phyloP scores from a whole-genome alignment of 2,113 vertebrate genomes.

The Pholis gunnellus region DNA sequence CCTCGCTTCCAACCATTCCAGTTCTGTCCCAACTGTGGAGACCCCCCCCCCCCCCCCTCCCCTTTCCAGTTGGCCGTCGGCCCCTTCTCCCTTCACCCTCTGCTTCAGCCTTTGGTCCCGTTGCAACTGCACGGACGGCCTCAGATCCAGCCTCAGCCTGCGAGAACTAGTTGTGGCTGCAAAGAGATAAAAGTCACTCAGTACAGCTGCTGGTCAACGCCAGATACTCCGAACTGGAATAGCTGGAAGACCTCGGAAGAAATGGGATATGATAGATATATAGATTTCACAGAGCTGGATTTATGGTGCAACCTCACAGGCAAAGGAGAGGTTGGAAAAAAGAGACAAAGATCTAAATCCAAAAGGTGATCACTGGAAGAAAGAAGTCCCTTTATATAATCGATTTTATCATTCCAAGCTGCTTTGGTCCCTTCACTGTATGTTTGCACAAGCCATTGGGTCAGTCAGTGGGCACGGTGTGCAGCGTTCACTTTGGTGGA shows the following conservation, averaged over 20 bases:
- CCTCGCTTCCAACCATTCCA: neutral
- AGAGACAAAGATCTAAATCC: neutral
- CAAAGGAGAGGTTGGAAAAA: neutral
- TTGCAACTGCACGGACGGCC: neutral
- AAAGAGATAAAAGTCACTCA: conserved; percentile 11
- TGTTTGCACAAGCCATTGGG: conserved; percentile 15
- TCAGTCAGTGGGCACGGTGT: conserved; percentile 4
- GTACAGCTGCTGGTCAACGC: conserved; percentile 34
- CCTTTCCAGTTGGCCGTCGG: neutral
- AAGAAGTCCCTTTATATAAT: neutral
- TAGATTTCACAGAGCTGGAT: conserved; percentile 38
- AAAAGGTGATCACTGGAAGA: neutral
- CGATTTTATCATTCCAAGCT: neutral
- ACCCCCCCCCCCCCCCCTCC: conserved; percentile 5
- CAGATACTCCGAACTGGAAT: conserved; percentile 30
- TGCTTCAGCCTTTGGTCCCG: conserved; percentile 33
- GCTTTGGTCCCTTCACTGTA: neutral
- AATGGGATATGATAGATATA: conserved; percentile 40
- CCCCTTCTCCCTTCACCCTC: conserved; percentile 18
- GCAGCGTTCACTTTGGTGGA: neutral
- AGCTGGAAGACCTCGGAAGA: conserved; percentile 47
- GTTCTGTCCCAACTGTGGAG: neutral
- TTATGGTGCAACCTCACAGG: neutral
- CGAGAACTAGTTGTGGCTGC: conserved; percentile 57
- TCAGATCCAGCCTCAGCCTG: conserved; percentile 61